Percentiles rank a stretch among this genome's conserved stretches.
phyloP scores from a whole-genome alignment of 1,140 invertebrate genomes.

The Odontomachus brunneus region DNA sequence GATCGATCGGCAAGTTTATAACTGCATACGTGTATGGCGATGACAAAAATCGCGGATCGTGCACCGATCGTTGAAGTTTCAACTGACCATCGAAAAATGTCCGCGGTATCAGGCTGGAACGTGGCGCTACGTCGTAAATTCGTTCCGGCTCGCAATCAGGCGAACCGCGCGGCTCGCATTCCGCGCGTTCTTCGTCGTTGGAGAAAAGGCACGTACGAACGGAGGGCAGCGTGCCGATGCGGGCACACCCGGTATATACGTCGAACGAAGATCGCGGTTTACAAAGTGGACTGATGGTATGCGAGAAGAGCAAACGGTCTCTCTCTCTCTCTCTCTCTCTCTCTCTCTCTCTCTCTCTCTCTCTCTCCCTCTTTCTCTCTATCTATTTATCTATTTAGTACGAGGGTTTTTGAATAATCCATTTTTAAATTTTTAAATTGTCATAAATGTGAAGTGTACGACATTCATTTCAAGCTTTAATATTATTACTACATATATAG shows the following conservation, averaged over 20 bases:
- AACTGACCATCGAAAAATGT: slow-evolving; percentile 13
- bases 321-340: slow-evolving; percentile 61
- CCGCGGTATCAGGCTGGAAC: slow-evolving; percentile 12
- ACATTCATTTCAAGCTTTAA: no score
- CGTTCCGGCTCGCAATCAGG: slow-evolving; percentile 53
- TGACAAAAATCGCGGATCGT: slow-evolving; percentile 18
- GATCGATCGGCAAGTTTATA: neutral
- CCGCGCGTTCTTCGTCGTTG: slow-evolving; percentile 47
- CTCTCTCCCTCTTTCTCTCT: slow-evolving; percentile 12
- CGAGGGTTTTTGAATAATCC: no score
- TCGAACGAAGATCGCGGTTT: slow-evolving; percentile 46
- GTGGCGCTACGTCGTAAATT: slow-evolving; percentile 28
- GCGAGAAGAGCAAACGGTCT: slow-evolving; percentile 70
- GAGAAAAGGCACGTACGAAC: slow-evolving; percentile 38
- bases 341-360: slow-evolving; percentile 12
- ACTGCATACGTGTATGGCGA: neutral
- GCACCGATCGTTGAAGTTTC: slow-evolving; percentile 26
- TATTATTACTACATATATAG: no score
- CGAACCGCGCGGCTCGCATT: slow-evolving; percentile 59
- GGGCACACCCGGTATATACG: slow-evolving; percentile 45
- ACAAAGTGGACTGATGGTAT: slow-evolving; percentile 58
- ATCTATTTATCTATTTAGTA: no score
- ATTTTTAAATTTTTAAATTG: no score
- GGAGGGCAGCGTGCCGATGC: slow-evolving; percentile 12
- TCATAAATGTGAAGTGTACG: no score